phyloP scores from a whole-genome alignment of 1,140 invertebrate genomes.

The Eupeodes corollae region DNA sequence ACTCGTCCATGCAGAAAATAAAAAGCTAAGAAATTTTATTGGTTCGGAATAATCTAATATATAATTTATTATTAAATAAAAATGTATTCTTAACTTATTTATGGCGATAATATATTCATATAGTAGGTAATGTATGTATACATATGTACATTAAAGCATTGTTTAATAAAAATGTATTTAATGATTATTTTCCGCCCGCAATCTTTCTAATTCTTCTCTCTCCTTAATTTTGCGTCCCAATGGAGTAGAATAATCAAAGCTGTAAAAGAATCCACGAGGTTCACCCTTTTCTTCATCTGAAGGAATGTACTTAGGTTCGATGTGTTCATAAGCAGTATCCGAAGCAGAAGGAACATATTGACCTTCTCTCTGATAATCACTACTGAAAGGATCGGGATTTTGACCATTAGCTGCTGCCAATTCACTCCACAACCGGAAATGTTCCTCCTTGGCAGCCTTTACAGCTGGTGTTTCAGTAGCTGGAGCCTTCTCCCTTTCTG shows the following conservation, averaged over 20 bases:
- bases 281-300: slow-evolving; percentile 42
- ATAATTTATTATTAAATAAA: no score
- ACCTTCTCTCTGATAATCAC: slow-evolving; percentile 29
- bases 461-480: slow-evolving; percentile 48
- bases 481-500: slow-evolving; percentile 44
- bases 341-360: slow-evolving; percentile 23
- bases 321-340: slow-evolving; percentile 24
- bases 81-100: no score
- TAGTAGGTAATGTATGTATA: no score
- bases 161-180: no score
- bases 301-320: slow-evolving; percentile 27
- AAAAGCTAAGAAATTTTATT: no score
- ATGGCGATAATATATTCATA: no score
- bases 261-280: slow-evolving; percentile 55
- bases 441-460: slow-evolving; percentile 46
- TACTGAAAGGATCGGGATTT: slow-evolving; percentile 39
- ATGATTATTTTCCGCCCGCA: slow-evolving; percentile 24
- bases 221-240: slow-evolving; percentile 32
- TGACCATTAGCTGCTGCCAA: slow-evolving; percentile 43
- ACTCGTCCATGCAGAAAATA: no score
- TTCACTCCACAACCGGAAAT: slow-evolving; percentile 49
- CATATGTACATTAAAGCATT: no score
- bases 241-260: slow-evolving; percentile 50
- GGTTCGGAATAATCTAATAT: no score
- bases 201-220: slow-evolving; percentile 26